Conservation (phyloP, 2,113 vertebrate genomes). For the Pleuronectes platessa region DNA sequence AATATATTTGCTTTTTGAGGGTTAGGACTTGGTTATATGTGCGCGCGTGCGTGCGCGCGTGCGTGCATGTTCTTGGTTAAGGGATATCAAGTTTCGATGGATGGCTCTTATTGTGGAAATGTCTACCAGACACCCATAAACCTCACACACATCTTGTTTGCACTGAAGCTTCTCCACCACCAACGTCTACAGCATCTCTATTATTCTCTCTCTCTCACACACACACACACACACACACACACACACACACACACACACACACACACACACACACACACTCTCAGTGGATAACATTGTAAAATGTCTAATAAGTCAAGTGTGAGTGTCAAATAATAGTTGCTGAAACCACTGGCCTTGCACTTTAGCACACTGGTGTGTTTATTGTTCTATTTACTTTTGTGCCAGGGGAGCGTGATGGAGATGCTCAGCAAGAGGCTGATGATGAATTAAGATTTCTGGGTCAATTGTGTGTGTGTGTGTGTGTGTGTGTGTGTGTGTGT, state of each 20-base stretch:
- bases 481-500: neutral
- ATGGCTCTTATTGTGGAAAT: conserved; percentile 36
- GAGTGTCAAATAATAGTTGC: conserved; percentile 41
- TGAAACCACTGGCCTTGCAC: conserved; percentile 50
- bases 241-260: conserved; percentile 11
- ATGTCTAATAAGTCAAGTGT: conserved; percentile 65
- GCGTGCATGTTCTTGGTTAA: neutral
- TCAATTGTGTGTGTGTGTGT: conserved; percentile 4
- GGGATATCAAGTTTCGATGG: conserved; percentile 44
- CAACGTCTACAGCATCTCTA: conserved; percentile 41
- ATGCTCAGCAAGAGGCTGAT: conserved; percentile 48
- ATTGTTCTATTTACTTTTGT: conserved; percentile 52
- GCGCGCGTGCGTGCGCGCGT: no score
- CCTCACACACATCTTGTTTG: conserved; percentile 44
- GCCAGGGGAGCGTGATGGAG: conserved; percentile 52
- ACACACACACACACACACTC: conserved; percentile 1
- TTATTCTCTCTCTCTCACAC: conserved; percentile 53
- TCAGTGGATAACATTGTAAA: conserved; percentile 53
- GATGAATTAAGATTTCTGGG: conserved; percentile 32
- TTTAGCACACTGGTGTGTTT: conserved; percentile 40
- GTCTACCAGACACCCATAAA: conserved; percentile 37
- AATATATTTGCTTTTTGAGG: no score
- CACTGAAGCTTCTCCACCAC: conserved; percentile 33
- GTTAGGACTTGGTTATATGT: no score
- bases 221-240: neutral